These are phyloP conservation scores for Pollenia griseotomentosa DNA, from an alignment of 2,888 invertebrate species.

Conservation along the genomic window DNA sequence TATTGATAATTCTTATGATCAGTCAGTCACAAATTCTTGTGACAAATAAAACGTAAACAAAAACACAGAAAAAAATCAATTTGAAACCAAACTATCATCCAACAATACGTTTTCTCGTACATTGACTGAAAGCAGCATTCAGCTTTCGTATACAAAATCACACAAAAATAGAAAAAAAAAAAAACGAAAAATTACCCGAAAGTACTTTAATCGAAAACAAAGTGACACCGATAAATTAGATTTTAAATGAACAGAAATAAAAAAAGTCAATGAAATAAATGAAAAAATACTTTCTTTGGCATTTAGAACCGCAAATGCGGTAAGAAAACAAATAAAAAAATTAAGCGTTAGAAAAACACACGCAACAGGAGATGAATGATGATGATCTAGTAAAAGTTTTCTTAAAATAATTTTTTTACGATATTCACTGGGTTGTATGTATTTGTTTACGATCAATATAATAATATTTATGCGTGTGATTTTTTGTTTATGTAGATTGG, in stretches of 20 bases:
- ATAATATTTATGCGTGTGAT: conserved; percentile 52
- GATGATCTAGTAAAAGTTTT: conserved; percentile 57
- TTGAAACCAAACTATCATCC: conserved; percentile 37
- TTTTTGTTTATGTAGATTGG: conserved; percentile 45
- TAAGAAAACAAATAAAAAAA: neutral
- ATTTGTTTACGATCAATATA: conserved; percentile 58
- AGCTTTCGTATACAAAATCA: conserved; percentile 43
- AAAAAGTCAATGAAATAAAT: conserved; percentile 49
- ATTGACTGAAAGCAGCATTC: too few relatives aligned
- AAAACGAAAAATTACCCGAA: neutral
- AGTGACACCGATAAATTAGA: conserved; percentile 53
- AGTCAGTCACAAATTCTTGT: conserved; percentile 21
- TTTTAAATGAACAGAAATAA: conserved; percentile 19
- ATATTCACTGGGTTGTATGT: conserved; percentile 56
- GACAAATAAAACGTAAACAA: conserved; percentile 26
- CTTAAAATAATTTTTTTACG: conserved; percentile 30
- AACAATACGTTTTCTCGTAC: conserved; percentile 55
- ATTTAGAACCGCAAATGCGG: conserved; percentile 28
- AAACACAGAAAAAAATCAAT: neutral
- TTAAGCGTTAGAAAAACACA: neutral
- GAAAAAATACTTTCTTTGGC: conserved; percentile 48
- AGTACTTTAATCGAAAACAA: conserved; percentile 37
- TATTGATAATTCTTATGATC: conserved; percentile 5
- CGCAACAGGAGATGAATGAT: conserved; percentile 20
- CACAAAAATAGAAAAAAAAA: conserved; percentile 31